Base-by-base conservation (phyloP, 2,113 vertebrate genomes). In the Pavo muticus region DNA sequence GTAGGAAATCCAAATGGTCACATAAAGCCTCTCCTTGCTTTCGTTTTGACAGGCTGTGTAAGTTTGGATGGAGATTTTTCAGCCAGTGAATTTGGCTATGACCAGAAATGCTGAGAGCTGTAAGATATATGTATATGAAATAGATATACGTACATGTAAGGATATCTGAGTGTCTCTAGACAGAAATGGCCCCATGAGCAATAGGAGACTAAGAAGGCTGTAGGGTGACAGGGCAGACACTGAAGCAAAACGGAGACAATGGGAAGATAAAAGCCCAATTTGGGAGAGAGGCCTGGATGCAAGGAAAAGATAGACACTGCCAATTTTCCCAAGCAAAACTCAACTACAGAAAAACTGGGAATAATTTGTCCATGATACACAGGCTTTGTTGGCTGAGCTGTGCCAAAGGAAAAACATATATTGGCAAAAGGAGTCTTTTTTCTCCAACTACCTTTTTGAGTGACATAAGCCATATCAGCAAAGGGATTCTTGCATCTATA, bases 401-500 rank as follows among this genome's bases (percentile, higher is more conserved):
- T 64, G 64, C 42, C 50, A 71, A 20, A 35, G 7, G 44, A 73
- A 90, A 79, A 86, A 78, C 14, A 56, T 27, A 64, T 67, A 67
- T 35, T 93, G 69, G 25, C 15, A 78, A 91, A 71, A 84, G n/a
- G 27, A 73, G 11, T 37, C 20, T 54, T 92, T 86, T 79, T 61
- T 40, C 20, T 92, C 86, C 70, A 82, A 35, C 59, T 84, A 93
- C 88, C 81, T 95, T 87, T 93, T 70, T 91, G 84, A 95, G 63
- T 87, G 92, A 86, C 95, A 93, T 87, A 79, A 72, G 40, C 80
- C 87, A 95, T 70, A 68, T 40, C 87, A 94, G 87, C 29, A 87
- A 93, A 91, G 48, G 77, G 89, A 91, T 91, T 79, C 84, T 93
- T 96, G n/a, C 71, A 79, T 96, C 71, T 73, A 82, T 93, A 79